Conservation (phyloP, 1,140 invertebrate species). For the Stratiolaelaps scimitus region DNA sequence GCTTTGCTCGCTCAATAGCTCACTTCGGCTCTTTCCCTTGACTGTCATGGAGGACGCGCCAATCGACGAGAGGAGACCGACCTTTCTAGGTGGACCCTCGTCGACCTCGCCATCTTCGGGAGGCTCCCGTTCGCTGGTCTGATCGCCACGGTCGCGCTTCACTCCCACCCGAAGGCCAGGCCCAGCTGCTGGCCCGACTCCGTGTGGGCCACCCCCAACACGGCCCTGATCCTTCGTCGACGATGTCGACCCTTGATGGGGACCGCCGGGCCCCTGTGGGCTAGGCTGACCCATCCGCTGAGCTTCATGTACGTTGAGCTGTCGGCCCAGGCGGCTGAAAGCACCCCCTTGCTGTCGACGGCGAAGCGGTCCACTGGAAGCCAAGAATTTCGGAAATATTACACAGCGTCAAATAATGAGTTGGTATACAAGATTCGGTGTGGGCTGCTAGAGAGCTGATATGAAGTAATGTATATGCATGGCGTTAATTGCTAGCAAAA, state of each 20-base stretch:
- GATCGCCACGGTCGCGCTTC: conserved; percentile 2
- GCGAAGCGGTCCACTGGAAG: conserved; percentile 20
- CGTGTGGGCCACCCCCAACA: neutral
- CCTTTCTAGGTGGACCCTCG: conserved; percentile 3
- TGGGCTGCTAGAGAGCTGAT: too few species aligned
- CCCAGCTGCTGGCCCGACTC: neutral
- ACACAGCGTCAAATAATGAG: too few species aligned
- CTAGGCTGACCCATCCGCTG: neutral
- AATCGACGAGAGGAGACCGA: conserved; percentile 10
- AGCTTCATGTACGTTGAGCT: conserved; percentile 7
- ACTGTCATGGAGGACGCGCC: conserved; percentile 17
- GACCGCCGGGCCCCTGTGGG: too few species aligned
- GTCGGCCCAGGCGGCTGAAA: conserved; percentile 8
- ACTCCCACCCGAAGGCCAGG: neutral
- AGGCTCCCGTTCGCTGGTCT: neutral
- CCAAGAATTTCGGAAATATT: too few species aligned
- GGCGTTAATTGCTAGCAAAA: too few species aligned
- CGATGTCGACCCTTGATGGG: too few species aligned
- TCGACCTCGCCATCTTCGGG: conserved; percentile 1
- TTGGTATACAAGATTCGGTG: too few species aligned
- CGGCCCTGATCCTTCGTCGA: too few species aligned
- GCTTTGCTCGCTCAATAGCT: conserved; percentile 19
- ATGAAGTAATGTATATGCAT: too few species aligned
- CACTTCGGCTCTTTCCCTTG: conserved; percentile 9
- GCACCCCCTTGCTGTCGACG: conserved; percentile 16